Conservation (phyloP, 2,113 vertebrate species). For the Odontesthes bonariensis region DNA sequence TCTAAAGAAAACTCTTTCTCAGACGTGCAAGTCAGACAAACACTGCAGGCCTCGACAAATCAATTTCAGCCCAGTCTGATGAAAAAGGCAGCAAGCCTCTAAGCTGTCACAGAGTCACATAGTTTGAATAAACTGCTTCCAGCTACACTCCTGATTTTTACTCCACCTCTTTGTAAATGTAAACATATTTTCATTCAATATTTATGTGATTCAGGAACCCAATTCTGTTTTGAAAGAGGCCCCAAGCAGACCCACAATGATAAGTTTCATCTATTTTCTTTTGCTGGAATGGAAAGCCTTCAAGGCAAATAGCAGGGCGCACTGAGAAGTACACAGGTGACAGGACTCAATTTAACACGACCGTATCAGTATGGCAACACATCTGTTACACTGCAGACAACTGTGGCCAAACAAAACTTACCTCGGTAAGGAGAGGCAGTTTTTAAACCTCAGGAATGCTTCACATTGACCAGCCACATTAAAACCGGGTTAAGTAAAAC, state of each 20-base stretch:
- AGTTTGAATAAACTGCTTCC: slow-evolving; percentile 11
- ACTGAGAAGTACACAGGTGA: neutral
- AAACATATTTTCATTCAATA: slow-evolving; percentile 56
- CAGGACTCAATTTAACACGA: neutral
- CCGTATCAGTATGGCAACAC: neutral
- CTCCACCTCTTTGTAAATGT: slow-evolving; percentile 37
- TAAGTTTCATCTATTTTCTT: slow-evolving; percentile 1
- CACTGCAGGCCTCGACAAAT: slow-evolving; percentile 59
- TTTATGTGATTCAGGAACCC: slow-evolving; percentile 43
- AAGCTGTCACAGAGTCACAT: slow-evolving; percentile 35
- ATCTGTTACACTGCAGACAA: neutral
- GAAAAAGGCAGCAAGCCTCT: slow-evolving; percentile 61
- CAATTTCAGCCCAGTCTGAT: slow-evolving; percentile 60
- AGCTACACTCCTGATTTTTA: slow-evolving; percentile 12
- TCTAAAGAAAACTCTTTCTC: slow-evolving; percentile 21
- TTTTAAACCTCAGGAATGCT: neutral
- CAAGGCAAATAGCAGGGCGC: slow-evolving; percentile 6
- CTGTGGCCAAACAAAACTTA: neutral
- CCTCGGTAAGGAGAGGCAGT: neutral
- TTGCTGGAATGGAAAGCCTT: neutral
- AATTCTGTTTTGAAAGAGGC: slow-evolving; percentile 34
- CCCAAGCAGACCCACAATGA: slow-evolving; percentile 28
- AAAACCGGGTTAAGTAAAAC: neutral
- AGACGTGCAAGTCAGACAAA: slow-evolving; percentile 48
- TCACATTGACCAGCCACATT: neutral